These are phyloP conservation scores for Falco peregrinus DNA, from an alignment of 2,797 vertebrate genomes.

Conservation along the genomic window DNA sequence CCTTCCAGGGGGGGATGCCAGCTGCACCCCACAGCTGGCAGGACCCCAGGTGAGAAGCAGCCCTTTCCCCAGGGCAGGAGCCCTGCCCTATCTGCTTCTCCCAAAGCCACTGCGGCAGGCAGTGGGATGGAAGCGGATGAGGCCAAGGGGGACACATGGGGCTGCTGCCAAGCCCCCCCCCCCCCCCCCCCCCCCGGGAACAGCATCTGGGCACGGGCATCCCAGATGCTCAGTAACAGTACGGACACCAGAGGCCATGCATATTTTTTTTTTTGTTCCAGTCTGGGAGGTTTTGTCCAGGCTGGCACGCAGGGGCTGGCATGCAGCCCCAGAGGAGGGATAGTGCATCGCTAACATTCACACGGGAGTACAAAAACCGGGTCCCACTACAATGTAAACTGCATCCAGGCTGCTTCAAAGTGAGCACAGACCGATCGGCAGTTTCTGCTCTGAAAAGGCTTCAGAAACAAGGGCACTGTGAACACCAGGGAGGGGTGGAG, in stretches of 20 bases:
- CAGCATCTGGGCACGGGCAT: conserved; percentile 36
- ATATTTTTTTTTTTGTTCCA: conserved; percentile 45
- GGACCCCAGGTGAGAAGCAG: conserved; percentile 56
- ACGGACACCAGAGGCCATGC: conserved; percentile 77
- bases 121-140: neutral
- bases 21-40: neutral
- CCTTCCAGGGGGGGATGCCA: neutral
- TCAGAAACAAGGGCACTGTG: conserved; percentile 59
- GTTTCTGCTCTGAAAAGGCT: conserved; percentile 65
- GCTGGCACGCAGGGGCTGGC: conserved; percentile 42
- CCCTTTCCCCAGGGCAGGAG: conserved; percentile 34
- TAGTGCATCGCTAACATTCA: conserved; percentile 75
- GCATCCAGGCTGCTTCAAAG: conserved; percentile 1
- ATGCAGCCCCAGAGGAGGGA: conserved; percentile 75
- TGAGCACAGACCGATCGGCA: conserved; percentile 37
- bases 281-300: conserved; percentile 42
- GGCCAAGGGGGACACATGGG: neutral
- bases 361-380: conserved; percentile 64
- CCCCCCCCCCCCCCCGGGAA: neutral
- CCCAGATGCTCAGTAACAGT: conserved; percentile 67
- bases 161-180: neutral
- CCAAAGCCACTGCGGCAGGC: neutral
- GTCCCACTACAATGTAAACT: conserved; percentile 49
- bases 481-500: conserved; percentile 56
- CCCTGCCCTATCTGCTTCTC: neutral